Evolutionary conservation across 2,888 invertebrate species (phyloP).

Genomic region (Metallyticus violacea): DNA sequence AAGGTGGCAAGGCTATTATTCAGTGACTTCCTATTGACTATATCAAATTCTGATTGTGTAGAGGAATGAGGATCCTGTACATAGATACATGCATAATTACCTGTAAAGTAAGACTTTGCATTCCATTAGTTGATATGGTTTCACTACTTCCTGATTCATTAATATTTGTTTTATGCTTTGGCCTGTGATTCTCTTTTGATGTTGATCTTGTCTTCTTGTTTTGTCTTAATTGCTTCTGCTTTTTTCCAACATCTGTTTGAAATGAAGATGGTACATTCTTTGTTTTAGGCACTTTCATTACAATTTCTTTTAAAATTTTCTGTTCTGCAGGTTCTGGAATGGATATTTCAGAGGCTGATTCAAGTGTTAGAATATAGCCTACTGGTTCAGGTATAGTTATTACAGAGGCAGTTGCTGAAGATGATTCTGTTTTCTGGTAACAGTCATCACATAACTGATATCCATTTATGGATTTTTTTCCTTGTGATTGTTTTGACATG

Average conservation of each 20-base stretch:
- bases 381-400: constrained; percentile 7
- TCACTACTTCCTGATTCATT: neutral
- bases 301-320: constrained; percentile 33
- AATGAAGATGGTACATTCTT: constrained; percentile 38
- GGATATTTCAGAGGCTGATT: constrained; percentile 23
- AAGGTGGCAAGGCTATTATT: no score
- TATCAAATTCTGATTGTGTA: neutral
- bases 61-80: no score
- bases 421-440: neutral
- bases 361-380: constrained; percentile 36
- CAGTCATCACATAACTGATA: neutral
- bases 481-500: neutral
- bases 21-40: no score
- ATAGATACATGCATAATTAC: neutral
- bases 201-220: neutral
- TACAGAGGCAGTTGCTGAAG: neutral
- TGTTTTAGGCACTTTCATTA: constrained; percentile 39
- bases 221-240: neutral
- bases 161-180: constrained; percentile 27
- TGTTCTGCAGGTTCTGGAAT: neutral
- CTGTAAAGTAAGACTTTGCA: constrained; percentile 22
- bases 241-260: neutral
- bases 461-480: neutral
- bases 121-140: neutral
- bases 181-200: neutral